phyloP scores from a whole-genome alignment of 2,113 vertebrate species.

The Trichomycterus rosablanca region DNA sequence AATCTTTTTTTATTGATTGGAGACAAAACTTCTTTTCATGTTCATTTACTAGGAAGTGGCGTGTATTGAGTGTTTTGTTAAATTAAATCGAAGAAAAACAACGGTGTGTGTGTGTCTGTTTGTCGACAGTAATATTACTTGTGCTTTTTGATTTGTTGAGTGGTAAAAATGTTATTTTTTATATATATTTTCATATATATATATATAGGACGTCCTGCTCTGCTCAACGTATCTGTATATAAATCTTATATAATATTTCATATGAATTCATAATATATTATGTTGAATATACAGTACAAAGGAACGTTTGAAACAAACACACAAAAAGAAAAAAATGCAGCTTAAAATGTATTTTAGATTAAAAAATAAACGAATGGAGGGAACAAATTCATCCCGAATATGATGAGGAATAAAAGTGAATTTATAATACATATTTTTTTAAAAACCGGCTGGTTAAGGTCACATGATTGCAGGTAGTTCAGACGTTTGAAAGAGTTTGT shows the following conservation, averaged over 20 bases:
- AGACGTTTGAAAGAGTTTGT: conserved; percentile 71
- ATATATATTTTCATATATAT: conserved; percentile 64
- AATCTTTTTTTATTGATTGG: conserved; percentile 89
- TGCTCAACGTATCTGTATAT: conserved; percentile 78
- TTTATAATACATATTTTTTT: conserved; percentile 69
- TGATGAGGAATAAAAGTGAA: conserved; percentile 35
- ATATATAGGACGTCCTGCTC: conserved; percentile 55
- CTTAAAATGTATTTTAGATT: conserved; percentile 10
- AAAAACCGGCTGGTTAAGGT: conserved; percentile 77
- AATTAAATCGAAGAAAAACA: conserved; percentile 76
- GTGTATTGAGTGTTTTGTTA: conserved; percentile 35
- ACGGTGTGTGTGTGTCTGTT: conserved; percentile 56
- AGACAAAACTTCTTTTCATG: conserved; percentile 74
- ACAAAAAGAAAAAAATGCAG: conserved; percentile 63
- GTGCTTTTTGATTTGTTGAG: no score
- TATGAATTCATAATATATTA: conserved; percentile 40
- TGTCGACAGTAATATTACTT: conserved; percentile 72
- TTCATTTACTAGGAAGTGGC: conserved; percentile 22
- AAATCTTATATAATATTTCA: conserved; percentile 28
- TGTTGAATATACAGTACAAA: conserved; percentile 39
- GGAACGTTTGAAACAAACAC: conserved; percentile 16
- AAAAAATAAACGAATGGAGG: conserved; percentile 51
- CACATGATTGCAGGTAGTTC: conserved; percentile 72
- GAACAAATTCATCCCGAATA: conserved; percentile 17
- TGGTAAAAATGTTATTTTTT: no score